Base-by-base conservation (phyloP, 2,113 vertebrate genomes). In the Gasterosteus nipponicus region DNA sequence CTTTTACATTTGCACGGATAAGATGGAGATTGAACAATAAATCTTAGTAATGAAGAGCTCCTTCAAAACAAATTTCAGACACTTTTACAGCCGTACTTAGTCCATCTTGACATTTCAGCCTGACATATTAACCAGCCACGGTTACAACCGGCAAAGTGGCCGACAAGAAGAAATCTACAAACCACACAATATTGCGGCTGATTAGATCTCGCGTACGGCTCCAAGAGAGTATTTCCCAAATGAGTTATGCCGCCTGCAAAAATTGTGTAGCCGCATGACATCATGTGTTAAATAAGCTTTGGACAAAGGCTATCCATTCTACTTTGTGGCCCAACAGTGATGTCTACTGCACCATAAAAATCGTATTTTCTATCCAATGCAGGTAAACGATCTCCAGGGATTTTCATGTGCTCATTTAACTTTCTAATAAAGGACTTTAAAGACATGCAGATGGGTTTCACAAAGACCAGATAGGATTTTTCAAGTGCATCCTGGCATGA, bases 221-320 rank as follows among this genome's bases (percentile, higher is more conserved):
- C 80, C 81, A 5, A 80, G 83, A 86, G 90, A 91, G 91, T 93
- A 92, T 94, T 95, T 94, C 93, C 92, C 92, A 92, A 90, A 90
- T 86, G 91, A 93, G 85, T 93, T 93, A 80, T 91, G 84, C 91
- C 89, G 86, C 89, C 88, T 88, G 81, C 82, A 77, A 89, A 89
- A 93, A 91, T 89, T 87, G 83, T 86, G 87, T 69, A 88, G 90
- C 87, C 81, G 92, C 91, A 91, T 89, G 92, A 91, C 91, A 90
- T 91, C 86, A 86, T 91, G 86, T 92, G 92, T 93, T 93, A 93
- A 93, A 93, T 93, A 93, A 93, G 91, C 90, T 91, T 76, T 47
- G 62, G 85, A 86, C 84, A 72, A 49, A 69, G 80, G 91, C 90
- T 78, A 93, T 93, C 86, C 89, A 92, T 93, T 93, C 88, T 92